phyloP scores from a whole-genome alignment of 2,888 invertebrate species.

The Phlogophora meticulosa region DNA sequence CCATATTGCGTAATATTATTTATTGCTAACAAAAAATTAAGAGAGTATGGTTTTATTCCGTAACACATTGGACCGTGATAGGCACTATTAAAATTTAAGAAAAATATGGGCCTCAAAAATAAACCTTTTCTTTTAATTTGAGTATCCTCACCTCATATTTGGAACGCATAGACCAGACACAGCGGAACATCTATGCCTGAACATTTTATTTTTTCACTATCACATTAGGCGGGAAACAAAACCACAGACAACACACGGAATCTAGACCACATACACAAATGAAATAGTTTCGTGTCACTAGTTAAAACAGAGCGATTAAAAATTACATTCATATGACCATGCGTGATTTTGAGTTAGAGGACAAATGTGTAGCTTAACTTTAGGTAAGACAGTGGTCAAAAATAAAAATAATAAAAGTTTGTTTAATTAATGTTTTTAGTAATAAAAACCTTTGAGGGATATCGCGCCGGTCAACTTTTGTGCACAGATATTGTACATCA shows the following conservation, averaged over 20 bases:
- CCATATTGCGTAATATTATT: constrained; percentile 18
- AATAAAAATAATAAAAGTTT: neutral
- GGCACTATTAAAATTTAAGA: neutral
- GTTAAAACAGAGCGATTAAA: neutral
- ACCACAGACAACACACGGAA: constrained; percentile 51
- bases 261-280: constrained; percentile 44
- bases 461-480: neutral
- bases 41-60: neutral
- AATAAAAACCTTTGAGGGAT: neutral
- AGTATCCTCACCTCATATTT: constrained; percentile 51
- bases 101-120: neutral
- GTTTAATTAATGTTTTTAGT: neutral
- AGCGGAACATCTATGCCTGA: constrained; percentile 63
- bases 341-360: constrained; percentile 35
- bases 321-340: constrained; percentile 48
- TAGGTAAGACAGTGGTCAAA: neutral
- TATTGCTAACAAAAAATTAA: neutral
- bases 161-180: constrained; percentile 62
- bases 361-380: constrained; percentile 20
- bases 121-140: too few relatives aligned
- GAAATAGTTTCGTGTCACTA: constrained; percentile 37
- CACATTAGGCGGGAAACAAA: constrained; percentile 44
- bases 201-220: constrained; percentile 58
- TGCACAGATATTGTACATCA: too few relatives aligned
- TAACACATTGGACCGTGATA: constrained; percentile 6